Evolutionary conservation across 2,797 vertebrate genomes (phyloP).

Genomic region (Pseudocheirus occidentalis): DNA sequence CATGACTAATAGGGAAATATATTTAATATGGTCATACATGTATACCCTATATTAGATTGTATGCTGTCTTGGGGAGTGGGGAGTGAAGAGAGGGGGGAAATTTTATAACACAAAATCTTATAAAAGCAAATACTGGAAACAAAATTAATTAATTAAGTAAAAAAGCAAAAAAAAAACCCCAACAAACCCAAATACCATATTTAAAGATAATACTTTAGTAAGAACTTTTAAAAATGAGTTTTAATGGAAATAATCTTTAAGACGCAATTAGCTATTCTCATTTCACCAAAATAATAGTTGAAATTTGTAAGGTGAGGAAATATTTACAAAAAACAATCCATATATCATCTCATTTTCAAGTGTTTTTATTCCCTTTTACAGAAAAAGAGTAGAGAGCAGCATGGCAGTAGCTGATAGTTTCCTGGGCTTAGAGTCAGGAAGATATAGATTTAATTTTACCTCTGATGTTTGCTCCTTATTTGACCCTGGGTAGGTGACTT

Average conservation of each 20-base stretch:
- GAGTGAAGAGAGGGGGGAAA: too few species aligned
- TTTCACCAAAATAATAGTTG: not conserved
- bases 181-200: not conserved
- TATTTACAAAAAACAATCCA: not conserved
- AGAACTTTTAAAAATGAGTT: constrained; percentile 31
- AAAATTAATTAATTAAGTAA: too few species aligned
- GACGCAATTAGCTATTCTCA: not conserved
- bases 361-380: not conserved
- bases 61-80: too few species aligned
- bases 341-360: not conserved
- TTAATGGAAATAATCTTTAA: constrained; percentile 22
- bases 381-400: not conserved
- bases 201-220: not conserved
- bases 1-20: too few species aligned
- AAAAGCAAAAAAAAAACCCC: too few species aligned
- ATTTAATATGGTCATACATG: too few species aligned
- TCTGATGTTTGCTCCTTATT: not conserved
- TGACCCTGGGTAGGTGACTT: not conserved
- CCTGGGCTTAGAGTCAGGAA: not conserved
- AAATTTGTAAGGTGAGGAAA: not conserved
- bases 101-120: too few species aligned
- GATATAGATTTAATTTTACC: not conserved
- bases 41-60: too few species aligned
- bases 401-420: not conserved
- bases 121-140: too few species aligned